Conservation (phyloP, 2,888 invertebrate genomes). For the Meteorus colon region DNA sequence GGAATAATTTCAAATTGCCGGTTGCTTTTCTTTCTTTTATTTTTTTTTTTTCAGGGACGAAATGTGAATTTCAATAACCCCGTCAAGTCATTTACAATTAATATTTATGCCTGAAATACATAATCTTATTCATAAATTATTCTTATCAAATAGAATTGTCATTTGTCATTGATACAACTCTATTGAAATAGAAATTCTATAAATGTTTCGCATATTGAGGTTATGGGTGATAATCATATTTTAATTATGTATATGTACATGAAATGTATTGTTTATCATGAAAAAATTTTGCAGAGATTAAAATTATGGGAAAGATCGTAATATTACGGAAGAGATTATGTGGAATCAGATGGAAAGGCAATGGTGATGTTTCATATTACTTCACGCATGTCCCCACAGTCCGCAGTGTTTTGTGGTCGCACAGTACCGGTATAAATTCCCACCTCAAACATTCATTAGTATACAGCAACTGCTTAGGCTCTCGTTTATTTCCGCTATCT, state of each 20-base stretch:
- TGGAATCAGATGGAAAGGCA: background rate
- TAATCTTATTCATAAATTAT: background rate
- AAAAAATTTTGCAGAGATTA: background rate
- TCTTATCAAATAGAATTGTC: background rate
- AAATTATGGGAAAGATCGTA: no score
- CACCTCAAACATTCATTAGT: slow-evolving; percentile 9
- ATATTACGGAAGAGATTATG: no score
- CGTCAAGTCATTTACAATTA: background rate
- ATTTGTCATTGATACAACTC: background rate
- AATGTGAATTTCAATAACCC: slow-evolving; percentile 1
- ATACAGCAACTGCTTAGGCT: background rate
- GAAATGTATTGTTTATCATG: background rate
- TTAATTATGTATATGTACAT: background rate
- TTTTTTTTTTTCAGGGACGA: slow-evolving; percentile 4
- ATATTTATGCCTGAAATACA: background rate
- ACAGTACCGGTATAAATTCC: slow-evolving; percentile 8
- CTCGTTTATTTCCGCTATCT: slow-evolving; percentile 51
- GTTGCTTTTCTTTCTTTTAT: background rate
- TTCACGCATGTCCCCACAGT: slow-evolving; percentile 3
- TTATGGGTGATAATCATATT: background rate
- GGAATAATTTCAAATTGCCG: background rate
- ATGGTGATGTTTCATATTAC: background rate
- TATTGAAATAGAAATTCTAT: background rate
- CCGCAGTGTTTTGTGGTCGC: background rate
- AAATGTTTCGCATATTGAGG: background rate